Evolutionary conservation across 2,888 invertebrate species (phyloP).

Genomic region (Leptopilina drosophilae): DNA sequence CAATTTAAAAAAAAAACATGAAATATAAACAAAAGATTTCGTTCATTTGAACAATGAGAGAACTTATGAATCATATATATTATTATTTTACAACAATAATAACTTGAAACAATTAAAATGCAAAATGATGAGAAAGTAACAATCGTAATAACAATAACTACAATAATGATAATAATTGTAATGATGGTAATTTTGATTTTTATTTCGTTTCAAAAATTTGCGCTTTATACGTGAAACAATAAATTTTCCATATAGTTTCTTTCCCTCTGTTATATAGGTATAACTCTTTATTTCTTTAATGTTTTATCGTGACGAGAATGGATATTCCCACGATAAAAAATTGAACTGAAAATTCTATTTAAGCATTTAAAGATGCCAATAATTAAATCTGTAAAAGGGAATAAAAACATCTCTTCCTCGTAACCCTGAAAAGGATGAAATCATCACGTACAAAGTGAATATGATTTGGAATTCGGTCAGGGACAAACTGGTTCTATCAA

Average conservation of each 20-base stretch:
- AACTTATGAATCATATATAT: no score
- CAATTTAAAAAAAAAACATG: no score
- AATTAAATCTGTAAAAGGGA: slow-evolving; percentile 18
- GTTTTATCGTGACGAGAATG: background rate
- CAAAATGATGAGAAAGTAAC: no score
- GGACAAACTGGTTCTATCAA: slow-evolving; percentile 18
- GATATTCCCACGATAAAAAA: background rate
- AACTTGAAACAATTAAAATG: no score
- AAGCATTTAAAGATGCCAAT: slow-evolving; percentile 3
- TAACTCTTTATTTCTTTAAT: background rate
- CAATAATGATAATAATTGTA: no score
- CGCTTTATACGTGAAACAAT: background rate
- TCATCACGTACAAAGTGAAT: slow-evolving; percentile 31
- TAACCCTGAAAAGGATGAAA: slow-evolving; percentile 35
- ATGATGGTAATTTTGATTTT: no score
- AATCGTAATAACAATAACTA: no score
- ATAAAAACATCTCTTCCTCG: slow-evolving; percentile 5
- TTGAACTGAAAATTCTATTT: background rate
- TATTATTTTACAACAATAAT: no score
- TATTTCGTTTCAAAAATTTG: no score
- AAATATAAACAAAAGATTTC: no score
- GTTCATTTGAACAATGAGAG: no score
- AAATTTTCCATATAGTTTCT: background rate
- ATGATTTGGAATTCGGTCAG: slow-evolving; percentile 23
- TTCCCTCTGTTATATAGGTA: background rate